Conservation (phyloP, 2,888 invertebrate genomes). For the Ecdyonurus torrentis region DNA sequence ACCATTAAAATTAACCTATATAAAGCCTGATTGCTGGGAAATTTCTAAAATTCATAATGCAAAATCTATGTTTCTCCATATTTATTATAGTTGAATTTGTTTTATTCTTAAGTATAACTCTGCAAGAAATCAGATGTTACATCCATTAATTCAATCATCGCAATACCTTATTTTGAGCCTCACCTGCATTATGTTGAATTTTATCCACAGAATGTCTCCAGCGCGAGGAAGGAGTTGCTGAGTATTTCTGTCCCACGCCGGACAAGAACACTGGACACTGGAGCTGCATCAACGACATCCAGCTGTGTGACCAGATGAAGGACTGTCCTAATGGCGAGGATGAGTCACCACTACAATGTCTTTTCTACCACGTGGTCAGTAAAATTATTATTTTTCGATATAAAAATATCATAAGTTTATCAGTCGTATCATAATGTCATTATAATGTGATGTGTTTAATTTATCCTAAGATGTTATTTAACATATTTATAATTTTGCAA, state of each 20-base stretch:
- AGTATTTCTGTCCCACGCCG: slow-evolving; percentile 7
- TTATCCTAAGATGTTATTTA: background rate
- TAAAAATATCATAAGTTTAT: too few relatives aligned
- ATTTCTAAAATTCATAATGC: too few relatives aligned
- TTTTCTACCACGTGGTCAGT: slow-evolving; percentile 7
- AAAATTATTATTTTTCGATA: background rate
- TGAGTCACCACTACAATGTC: slow-evolving; percentile 4
- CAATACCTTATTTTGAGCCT: too few relatives aligned
- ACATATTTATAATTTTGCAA: background rate
- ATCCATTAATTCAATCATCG: too few relatives aligned
- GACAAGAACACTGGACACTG: background rate
- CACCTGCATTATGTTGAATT: too few relatives aligned
- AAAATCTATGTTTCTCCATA: too few relatives aligned
- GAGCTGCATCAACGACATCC: slow-evolving; percentile 2
- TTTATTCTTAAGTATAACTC: too few relatives aligned
- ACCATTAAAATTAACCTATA: too few relatives aligned
- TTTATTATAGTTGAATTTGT: too few relatives aligned
- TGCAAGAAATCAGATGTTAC: too few relatives aligned
- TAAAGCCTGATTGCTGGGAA: too few relatives aligned
- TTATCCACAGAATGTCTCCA: slow-evolving; percentile 3
- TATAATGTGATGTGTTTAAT: background rate
- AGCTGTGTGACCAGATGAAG: slow-evolving; percentile 7
- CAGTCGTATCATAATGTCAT: background rate
- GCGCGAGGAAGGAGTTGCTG: background rate
- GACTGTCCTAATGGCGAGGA: slow-evolving; percentile 9